These are phyloP conservation scores for Taphrorychus bicolor DNA, from an alignment of 2,888 invertebrate genomes.

Conservation along the genomic window DNA sequence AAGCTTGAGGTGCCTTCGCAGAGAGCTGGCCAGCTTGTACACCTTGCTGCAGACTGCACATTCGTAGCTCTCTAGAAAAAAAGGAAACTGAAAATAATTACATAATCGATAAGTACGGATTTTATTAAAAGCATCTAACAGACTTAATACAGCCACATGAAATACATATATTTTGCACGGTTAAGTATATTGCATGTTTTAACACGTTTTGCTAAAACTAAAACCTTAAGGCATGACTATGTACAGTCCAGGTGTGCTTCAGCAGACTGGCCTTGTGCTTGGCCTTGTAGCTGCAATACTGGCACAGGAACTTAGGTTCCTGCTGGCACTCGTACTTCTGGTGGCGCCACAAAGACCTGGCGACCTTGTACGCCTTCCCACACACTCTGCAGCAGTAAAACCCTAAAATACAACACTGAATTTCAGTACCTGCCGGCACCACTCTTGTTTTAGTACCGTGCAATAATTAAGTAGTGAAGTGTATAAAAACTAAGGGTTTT, in stretches of 20 bases:
- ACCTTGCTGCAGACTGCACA: conserved; percentile 44
- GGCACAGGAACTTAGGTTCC: conserved; percentile 47
- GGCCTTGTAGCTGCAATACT: conserved; percentile 45
- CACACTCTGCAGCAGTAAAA: conserved; percentile 49
- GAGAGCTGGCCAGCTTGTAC: conserved; percentile 46
- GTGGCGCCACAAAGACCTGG: conserved; percentile 50
- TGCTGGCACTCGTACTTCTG: conserved; percentile 50
- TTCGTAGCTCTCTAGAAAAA: too few relatives aligned
- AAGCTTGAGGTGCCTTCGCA: conserved; percentile 49
- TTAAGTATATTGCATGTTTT: not conserved
- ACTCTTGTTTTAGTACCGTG: too few relatives aligned
- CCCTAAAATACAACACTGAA: too few relatives aligned
- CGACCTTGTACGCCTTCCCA: conserved; percentile 47
- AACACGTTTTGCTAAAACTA: too few relatives aligned
- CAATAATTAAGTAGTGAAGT: too few relatives aligned
- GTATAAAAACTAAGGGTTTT: too few relatives aligned
- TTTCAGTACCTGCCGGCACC: too few relatives aligned
- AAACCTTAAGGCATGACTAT: not conserved
- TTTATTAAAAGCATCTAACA: too few relatives aligned
- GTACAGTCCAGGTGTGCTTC: conserved; percentile 37
- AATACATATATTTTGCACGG: too few relatives aligned
- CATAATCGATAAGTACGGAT: too few relatives aligned
- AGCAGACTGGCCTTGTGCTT: conserved; percentile 47
- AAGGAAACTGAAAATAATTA: too few relatives aligned
- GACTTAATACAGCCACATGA: too few relatives aligned